Evolutionary conservation across 2,888 invertebrate genomes (phyloP), one percentile per base, ranked within the genome.

Genomic region (Epinotia brunnichana): DNA sequence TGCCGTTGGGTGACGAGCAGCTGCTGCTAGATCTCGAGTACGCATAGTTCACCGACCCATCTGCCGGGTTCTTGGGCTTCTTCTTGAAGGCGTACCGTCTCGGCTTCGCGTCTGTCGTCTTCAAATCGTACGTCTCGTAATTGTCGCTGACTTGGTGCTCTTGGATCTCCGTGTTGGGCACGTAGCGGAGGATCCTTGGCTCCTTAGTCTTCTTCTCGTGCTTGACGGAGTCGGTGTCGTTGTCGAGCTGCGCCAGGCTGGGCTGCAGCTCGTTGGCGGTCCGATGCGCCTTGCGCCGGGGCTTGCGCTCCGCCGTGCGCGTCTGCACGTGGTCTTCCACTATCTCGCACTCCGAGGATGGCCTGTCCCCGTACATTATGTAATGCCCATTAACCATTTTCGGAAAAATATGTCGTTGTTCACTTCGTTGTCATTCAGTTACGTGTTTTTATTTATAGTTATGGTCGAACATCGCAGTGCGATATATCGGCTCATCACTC

Each of bases 311-410:
- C 1, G 84, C 81, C 0, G 90, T 87, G 73, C 88, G 85, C 11
- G 85, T 82, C 70, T 89, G 91, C 5, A 91, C 90, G 76, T 92
- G 92, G 75, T 92, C 92, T 19, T 90, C 90, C 3, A 92, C 87
- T 68, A 89, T 90, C 80, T 92, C 92, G 2, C 91, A 89, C 76
- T 92, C 92, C 11, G 92, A 91, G 66, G 87, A 83, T 72, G 93
- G 91, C 76, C 88, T 83, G 78, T 92, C 92, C 53, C 91, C 92
- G 78, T 93, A 92, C 56, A 93, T 76, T 39, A 90, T 86, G 79
- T 94, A 94, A 78, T 93, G 93, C 19, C 94, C 92, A 82, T 93
- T 93, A 74, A 94, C 93, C 94, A 94, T 94, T 81, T 86, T 89
- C 76, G 72, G 60, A 74, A 74, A 73, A 69, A 69, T 71, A 73